A percentile compares a stretch with the other conserved stretches of the same genome.
Evolutionary conservation across 2,113 vertebrate genomes (phyloP).

Genomic region (Tapirus terrestris): DNA sequence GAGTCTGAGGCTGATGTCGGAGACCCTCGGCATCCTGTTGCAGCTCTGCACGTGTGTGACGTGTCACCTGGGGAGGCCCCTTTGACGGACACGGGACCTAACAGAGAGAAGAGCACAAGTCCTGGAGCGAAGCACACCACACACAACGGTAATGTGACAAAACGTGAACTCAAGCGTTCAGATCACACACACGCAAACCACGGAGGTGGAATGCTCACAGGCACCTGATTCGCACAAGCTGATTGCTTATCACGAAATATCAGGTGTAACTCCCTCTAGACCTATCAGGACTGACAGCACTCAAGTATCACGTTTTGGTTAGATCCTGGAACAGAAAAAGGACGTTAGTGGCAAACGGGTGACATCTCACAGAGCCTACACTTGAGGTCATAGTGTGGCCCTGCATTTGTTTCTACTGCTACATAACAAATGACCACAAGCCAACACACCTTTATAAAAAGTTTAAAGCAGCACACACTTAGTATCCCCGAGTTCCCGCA

Average conservation of each 20-base stretch:
- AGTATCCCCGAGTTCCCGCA: neutral
- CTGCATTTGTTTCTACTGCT: neutral
- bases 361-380: neutral
- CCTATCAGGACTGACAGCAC: neutral
- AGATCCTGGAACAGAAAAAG: neutral
- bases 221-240: neutral
- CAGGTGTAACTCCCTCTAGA: neutral
- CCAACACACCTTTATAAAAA: neutral
- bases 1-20: neutral
- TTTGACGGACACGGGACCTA: neutral
- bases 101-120: neutral
- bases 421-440: neutral
- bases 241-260: neutral
- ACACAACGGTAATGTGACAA: neutral
- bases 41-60: neutral
- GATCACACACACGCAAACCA: accelerated
- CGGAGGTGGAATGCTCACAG: neutral
- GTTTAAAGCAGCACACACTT: neutral
- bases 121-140: neutral
- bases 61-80: neutral
- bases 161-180: neutral
- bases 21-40: neutral
- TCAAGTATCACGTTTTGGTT: neutral
- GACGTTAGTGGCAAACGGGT: neutral
- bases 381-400: neutral